Base-by-base conservation (phyloP, 2,888 invertebrate genomes). In the Plusia festucae region DNA sequence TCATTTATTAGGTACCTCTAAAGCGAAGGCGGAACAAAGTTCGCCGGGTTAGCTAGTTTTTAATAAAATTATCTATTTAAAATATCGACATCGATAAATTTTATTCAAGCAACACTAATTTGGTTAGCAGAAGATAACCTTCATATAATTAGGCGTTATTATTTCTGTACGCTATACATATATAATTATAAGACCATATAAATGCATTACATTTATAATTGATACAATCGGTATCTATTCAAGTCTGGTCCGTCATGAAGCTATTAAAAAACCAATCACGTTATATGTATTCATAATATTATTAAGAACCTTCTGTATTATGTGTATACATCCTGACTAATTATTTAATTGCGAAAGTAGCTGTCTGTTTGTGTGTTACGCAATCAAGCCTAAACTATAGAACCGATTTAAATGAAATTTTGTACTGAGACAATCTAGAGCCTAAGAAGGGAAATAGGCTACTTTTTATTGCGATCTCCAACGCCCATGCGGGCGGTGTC, bases 141-240 rank as follows among this genome's bases (percentile, higher is more conserved):
- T 74, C 61, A 27, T 7, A 51, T 74, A 69, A 73, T 74, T 73
- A 72, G 64, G 54, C 52, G 60, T 51, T 60, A 55, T 64, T 68
- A 27, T 52, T 30, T 22, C 13, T 51, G 24, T 59, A 66, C n/a
- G 40, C 40, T 40, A 13, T n/a, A n/a, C 40, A 40, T 40, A 40
- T 15, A 40, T n/a, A 40, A 15, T 4, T 34, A 9, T 30, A 30
- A 30, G 13, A 40, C 4, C n/a, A 40, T n/a, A 40, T 40, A 40
- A 40, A 40, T 40, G 40, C 40, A 40, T 40, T n/a, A 40, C 40
- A n/a, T 6, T 15, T n/a, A n/a, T 40, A 40, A 40, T 40, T 40
- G 40, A 40, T 40, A 40, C 40, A 40, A n/a, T 15, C 40, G n/a
- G 40, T 40, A 40, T 40, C 40, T n/a, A 15, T n/a, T 40, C 6